A percentile compares a stretch with the other conserved stretches of the same genome.
phyloP scores from a whole-genome alignment of 2,113 vertebrate species.

The Solea senegalensis region DNA sequence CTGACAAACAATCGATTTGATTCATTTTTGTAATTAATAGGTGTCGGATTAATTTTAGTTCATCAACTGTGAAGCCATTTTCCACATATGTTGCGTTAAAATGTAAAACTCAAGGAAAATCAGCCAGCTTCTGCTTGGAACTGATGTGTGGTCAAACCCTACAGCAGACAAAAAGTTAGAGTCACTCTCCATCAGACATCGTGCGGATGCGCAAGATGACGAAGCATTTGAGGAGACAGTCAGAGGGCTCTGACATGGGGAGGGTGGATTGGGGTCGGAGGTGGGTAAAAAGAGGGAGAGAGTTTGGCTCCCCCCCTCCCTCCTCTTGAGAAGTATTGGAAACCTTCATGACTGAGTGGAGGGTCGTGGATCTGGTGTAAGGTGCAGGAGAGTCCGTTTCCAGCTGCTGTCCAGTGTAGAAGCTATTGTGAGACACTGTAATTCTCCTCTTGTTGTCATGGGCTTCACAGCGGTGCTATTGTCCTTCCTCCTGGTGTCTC shows the following conservation, averaged over 20 bases:
- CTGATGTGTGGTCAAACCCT: background rate
- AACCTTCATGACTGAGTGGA: conserved; percentile 41
- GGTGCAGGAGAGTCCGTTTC: conserved; percentile 28
- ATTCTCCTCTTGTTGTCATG: conserved; percentile 71
- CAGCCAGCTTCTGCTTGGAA: background rate
- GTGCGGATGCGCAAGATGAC: conserved; percentile 56
- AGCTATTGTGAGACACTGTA: conserved; percentile 24
- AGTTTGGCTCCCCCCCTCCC: conserved; percentile 8
- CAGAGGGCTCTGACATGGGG: conserved; percentile 31
- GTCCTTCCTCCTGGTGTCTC: conserved; percentile 76
- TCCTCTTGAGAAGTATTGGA: conserved; percentile 51
- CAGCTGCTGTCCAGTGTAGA: conserved; percentile 40
- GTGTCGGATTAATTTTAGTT: conserved; percentile 22
- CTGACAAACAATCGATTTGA: conserved; percentile 8
- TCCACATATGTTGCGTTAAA: background rate
- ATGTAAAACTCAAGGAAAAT: conserved; percentile 21
- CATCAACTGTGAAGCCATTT: background rate
- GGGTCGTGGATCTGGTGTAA: conserved; percentile 27
- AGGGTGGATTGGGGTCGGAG: conserved; percentile 48
- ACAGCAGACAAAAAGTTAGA: conserved; percentile 1
- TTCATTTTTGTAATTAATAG: background rate
- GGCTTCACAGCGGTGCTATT: conserved; percentile 73
- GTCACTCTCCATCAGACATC: conserved; percentile 30
- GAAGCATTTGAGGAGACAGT: conserved; percentile 49
- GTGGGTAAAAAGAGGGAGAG: conserved; percentile 73